Evolutionary conservation across 2,797 vertebrate genomes (phyloP).

Genomic region (Oreortyx pictus): DNA sequence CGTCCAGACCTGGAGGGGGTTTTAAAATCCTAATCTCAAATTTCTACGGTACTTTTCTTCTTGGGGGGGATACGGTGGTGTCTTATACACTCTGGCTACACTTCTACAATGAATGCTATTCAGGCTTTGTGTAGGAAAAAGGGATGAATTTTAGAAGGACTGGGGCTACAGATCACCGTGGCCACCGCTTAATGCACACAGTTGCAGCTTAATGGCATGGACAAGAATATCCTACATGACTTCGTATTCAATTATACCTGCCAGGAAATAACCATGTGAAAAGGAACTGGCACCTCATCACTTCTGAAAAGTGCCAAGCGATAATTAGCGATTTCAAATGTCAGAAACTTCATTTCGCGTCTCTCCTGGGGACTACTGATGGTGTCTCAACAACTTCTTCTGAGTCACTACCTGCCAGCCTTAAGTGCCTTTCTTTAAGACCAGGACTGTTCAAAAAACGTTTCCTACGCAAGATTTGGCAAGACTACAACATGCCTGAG

Average conservation of each 20-base stretch:
- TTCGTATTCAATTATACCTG: constrained; percentile 7
- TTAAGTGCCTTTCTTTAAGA: background rate
- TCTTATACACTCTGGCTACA: background rate
- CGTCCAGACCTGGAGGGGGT: constrained; percentile 33
- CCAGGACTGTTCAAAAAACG: background rate
- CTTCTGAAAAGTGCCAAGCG: constrained; percentile 3
- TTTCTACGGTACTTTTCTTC: constrained; percentile 29
- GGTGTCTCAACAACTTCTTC: background rate
- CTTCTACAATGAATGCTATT: background rate
- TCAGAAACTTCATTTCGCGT: constrained; percentile 14
- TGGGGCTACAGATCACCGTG: background rate
- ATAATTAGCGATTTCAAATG: constrained; percentile 32
- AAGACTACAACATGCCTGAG: accelerated
- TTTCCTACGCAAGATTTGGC: constrained; percentile 1
- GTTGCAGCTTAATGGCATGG: background rate
- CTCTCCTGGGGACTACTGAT: background rate
- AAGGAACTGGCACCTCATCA: background rate
- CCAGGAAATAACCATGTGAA: background rate
- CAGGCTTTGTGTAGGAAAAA: background rate
- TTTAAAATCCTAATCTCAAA: constrained; percentile 36
- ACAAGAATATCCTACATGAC: background rate
- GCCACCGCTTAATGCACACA: background rate
- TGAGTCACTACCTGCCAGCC: background rate
- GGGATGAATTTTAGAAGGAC: background rate
- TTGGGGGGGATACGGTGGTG: background rate